phyloP scores from a whole-genome alignment of 2,888 invertebrate species.

The Leptinotarsa juncta region DNA sequence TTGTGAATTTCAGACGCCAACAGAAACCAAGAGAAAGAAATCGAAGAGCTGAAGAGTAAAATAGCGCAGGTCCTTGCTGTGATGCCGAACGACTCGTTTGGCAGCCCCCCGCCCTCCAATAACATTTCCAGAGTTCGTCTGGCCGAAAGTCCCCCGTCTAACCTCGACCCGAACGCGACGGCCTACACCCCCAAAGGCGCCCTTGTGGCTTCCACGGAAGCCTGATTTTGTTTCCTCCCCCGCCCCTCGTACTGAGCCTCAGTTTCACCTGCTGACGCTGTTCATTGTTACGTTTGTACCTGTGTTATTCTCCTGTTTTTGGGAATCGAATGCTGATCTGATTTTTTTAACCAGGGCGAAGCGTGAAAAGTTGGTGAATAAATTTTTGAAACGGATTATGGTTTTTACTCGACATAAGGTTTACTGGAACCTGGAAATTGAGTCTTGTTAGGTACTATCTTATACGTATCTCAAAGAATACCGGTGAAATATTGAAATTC shows the following conservation, averaged over 20 bases:
- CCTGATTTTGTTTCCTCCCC: conserved; percentile 56
- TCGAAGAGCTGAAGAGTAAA: conserved; percentile 89
- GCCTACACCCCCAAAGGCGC: conserved; percentile 89
- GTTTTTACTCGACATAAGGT: not conserved
- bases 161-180: conserved; percentile 90
- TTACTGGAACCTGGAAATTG: not conserved
- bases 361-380: conserved; percentile 14
- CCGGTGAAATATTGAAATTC: too few relatives aligned
- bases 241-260: conserved; percentile 38
- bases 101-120: conserved; percentile 59
- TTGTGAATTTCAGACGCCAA: conserved; percentile 75
- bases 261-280: conserved; percentile 47
- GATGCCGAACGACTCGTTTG: conserved; percentile 82
- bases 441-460: not conserved
- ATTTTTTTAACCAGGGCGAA: conserved; percentile 1
- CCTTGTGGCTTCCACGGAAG: conserved; percentile 71
- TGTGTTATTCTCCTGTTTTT: conserved; percentile 44
- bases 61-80: conserved; percentile 94
- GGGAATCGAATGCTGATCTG: conserved; percentile 25
- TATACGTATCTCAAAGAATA: too few relatives aligned
- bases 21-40: conserved; percentile 88
- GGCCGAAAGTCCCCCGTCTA: conserved; percentile 63
- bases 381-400: conserved; percentile 14
- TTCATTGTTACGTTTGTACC: conserved; percentile 49
- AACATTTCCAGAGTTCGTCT: conserved; percentile 73